Evolutionary conservation across 2,797 vertebrate genomes (phyloP).

Genomic region (Heliangelus exortis): DNA sequence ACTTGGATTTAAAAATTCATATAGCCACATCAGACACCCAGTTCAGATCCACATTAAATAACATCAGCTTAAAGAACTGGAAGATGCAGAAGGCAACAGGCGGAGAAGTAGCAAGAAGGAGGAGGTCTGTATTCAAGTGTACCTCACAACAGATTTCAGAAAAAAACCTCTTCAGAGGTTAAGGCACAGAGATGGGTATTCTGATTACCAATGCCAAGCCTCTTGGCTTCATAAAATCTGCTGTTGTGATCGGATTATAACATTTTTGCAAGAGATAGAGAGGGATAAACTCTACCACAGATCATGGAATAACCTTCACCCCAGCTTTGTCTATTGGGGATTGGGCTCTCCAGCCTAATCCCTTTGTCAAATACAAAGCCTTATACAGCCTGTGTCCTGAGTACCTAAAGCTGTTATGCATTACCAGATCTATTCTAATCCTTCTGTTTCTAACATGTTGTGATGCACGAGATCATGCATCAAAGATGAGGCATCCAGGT

Average conservation of each 20-base stretch:
- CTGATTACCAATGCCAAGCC: background rate
- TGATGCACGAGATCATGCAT: background rate
- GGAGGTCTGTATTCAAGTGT: background rate
- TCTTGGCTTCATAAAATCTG: background rate
- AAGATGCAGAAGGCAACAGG: background rate
- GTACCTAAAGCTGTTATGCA: background rate
- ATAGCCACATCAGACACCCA: background rate
- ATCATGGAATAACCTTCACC: background rate
- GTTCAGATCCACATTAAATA: constrained; percentile 19
- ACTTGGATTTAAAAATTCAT: constrained; percentile 30
- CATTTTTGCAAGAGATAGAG: background rate
- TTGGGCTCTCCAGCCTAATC: background rate
- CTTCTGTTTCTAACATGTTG: background rate
- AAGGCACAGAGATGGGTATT: background rate
- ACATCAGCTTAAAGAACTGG: background rate
- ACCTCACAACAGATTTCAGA: background rate
- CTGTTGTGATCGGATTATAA: background rate
- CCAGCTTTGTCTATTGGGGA: background rate
- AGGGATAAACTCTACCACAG: background rate
- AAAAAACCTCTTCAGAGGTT: constrained; percentile 2
- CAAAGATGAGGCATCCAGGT: background rate
- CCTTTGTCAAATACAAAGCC: background rate
- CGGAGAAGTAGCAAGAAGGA: background rate
- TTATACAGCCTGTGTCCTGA: background rate
- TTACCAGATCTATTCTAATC: background rate